Percentiles rank a stretch among this genome's conserved stretches.
phyloP scores from a whole-genome alignment of 2,888 invertebrate species.

The Rapana venosa region DNA sequence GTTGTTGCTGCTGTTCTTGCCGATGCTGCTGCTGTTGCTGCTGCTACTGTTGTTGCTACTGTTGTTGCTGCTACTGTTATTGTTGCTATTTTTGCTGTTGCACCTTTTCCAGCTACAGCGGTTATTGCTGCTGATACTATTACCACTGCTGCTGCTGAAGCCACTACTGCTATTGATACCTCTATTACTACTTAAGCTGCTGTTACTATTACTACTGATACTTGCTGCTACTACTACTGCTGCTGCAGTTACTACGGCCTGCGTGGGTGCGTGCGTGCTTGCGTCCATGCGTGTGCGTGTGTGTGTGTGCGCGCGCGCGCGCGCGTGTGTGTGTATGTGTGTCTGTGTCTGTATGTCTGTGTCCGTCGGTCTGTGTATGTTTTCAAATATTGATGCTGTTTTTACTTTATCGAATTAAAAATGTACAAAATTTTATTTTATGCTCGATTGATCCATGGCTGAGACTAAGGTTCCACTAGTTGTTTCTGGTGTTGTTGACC shows the following conservation, averaged over 20 bases:
- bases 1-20: neutral
- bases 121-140: too few relatives aligned
- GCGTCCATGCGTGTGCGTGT: neutral
- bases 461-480: too few relatives aligned
- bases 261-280: neutral
- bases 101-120: neutral
- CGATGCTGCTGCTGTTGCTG: neutral
- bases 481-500: too few relatives aligned
- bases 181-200: neutral
- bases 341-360: constrained; percentile 6
- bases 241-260: neutral
- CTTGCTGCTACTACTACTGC: neutral
- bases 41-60: neutral
- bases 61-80: neutral
- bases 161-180: neutral
- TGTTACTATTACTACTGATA: neutral
- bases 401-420: too few relatives aligned
- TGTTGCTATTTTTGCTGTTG: neutral
- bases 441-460: too few relatives aligned
- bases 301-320: neutral
- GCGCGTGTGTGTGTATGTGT: constrained; percentile 14
- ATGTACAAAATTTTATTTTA: too few relatives aligned
- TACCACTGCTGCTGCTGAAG: neutral
- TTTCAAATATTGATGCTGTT: too few relatives aligned
- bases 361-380: neutral